Conservation (phyloP, 2,888 invertebrate species). For the Anarsia innoxiella region DNA sequence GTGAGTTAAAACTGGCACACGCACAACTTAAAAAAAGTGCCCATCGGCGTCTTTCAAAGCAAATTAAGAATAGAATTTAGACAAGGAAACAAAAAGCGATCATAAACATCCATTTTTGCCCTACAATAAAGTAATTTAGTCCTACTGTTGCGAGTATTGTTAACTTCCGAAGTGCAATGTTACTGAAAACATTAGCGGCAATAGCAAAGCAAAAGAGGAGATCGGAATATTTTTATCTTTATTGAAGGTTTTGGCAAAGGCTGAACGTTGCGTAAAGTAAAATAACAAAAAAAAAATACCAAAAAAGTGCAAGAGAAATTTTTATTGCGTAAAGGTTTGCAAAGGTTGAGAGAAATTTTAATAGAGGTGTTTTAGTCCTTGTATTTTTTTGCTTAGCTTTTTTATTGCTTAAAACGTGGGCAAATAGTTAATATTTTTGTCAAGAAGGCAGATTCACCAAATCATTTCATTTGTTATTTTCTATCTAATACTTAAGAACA, state of each 20-base stretch:
- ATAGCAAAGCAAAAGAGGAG: slow-evolving; percentile 20
- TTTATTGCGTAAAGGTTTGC: slow-evolving; percentile 44
- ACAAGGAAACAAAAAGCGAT: slow-evolving; percentile 37
- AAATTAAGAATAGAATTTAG: slow-evolving; percentile 27
- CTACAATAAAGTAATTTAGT: slow-evolving; percentile 60
- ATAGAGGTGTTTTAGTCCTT: no score
- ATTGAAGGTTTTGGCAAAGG: slow-evolving; percentile 35
- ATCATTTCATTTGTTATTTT: no score
- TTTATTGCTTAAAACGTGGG: no score
- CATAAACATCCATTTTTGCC: slow-evolving; percentile 58
- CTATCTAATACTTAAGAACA: no score
- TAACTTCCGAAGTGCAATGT: slow-evolving; percentile 64
- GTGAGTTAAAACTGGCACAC: no score
- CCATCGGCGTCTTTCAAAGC: slow-evolving; percentile 51
- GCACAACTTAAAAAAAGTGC: slow-evolving; percentile 20
- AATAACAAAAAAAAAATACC: slow-evolving; percentile 16
- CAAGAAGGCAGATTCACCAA: no score
- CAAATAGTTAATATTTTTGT: no score
- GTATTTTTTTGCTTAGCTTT: no score
- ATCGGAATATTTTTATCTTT: slow-evolving; percentile 24
- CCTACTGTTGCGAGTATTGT: slow-evolving; percentile 64
- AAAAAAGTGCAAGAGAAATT: slow-evolving; percentile 34
- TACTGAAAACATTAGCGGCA: slow-evolving; percentile 57
- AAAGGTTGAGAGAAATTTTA: slow-evolving; percentile 35
- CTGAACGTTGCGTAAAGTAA: slow-evolving; percentile 45